phyloP scores from a whole-genome alignment of 2,113 vertebrate genomes.

The Hydrochoerus hydrochaeris region DNA sequence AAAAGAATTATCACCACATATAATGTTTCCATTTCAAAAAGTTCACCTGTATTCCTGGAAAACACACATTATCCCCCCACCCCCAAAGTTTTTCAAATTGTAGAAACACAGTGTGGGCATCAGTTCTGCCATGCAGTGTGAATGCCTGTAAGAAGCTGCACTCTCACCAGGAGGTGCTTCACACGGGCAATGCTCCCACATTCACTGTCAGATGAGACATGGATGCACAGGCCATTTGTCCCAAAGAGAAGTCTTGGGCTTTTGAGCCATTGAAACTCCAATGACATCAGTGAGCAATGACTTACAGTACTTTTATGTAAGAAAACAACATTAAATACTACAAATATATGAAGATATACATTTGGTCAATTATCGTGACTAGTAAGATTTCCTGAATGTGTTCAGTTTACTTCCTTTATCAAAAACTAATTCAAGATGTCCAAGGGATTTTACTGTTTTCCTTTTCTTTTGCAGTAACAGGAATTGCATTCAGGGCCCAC shows the following conservation, averaged over 20 bases:
- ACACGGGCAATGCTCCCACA: neutral
- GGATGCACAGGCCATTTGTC: neutral
- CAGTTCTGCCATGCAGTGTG: neutral
- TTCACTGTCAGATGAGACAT: neutral
- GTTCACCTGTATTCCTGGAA: slow-evolving; percentile 24
- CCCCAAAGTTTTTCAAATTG: neutral
- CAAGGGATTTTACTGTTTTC: neutral
- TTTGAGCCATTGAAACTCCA: neutral
- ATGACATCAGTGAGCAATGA: neutral
- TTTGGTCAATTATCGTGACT: slow-evolving; percentile 16
- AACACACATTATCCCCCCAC: neutral
- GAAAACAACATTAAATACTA: neutral
- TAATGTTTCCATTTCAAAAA: neutral
- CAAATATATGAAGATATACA: neutral
- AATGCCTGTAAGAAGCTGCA: neutral
- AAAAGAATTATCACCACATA: neutral
- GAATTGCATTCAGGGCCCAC: neutral
- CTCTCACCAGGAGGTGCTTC: neutral
- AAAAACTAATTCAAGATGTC: neutral
- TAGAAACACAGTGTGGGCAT: neutral
- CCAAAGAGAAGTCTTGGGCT: neutral
- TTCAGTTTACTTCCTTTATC: neutral
- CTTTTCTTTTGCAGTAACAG: neutral
- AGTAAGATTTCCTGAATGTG: neutral
- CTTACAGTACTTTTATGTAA: neutral